A percentile compares a stretch with the other conserved stretches of the same genome.
phyloP scores from a whole-genome alignment of 2,113 vertebrate genomes.

The Leptosomus discolor region DNA sequence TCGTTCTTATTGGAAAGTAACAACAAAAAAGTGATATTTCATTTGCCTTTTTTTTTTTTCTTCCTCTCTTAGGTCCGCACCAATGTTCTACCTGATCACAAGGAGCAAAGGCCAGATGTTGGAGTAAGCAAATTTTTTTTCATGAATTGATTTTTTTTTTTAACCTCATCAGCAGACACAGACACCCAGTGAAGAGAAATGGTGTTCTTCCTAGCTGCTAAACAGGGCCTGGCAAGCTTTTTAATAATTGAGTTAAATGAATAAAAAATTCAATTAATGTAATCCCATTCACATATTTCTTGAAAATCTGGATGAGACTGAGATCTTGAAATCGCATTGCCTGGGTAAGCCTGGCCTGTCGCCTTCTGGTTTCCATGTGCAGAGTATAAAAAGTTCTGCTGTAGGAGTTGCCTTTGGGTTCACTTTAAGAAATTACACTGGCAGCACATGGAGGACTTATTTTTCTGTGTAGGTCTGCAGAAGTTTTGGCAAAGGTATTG shows the following conservation, averaged over 20 bases:
- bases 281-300: not conserved
- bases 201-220: not conserved
- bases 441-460: not conserved
- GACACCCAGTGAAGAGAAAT: not conserved
- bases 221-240: not conserved
- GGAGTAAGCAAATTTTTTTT: slow-evolving; percentile 69
- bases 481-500: not conserved
- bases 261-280: not conserved
- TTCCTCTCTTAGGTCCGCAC: slow-evolving; percentile 67
- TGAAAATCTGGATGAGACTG: not conserved
- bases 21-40: not conserved
- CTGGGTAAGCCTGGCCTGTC: not conserved
- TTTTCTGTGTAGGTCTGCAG: not conserved
- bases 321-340: not conserved
- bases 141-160: not conserved
- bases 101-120: slow-evolving; percentile 72
- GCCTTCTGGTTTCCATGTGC: not conserved
- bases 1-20: not conserved
- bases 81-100: slow-evolving; percentile 69
- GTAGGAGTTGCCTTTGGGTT: not conserved
- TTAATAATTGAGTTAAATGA: not conserved
- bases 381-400: not conserved
- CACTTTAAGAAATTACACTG: not conserved
- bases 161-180: not conserved
- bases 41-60: not conserved